Conservation (phyloP, 1,140 invertebrate genomes). For the Vanessa atalanta region DNA sequence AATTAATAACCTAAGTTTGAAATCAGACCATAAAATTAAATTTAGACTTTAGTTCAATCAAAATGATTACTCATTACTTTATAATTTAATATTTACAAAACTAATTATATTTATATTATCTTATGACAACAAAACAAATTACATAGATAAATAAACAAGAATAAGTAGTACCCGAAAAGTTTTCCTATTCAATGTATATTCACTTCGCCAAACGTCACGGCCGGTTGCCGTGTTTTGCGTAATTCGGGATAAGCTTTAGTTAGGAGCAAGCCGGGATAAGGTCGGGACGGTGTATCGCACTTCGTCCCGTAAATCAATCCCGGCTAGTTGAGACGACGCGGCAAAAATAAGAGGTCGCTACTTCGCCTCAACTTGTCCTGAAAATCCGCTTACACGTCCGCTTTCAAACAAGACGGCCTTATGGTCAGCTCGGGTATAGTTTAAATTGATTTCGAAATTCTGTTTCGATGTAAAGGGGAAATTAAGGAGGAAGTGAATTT, state of each 20-base stretch:
- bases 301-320: slow-evolving; percentile 72
- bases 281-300: slow-evolving; percentile 54
- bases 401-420: slow-evolving; percentile 47
- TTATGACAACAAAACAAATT: neutral
- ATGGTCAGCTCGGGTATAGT: slow-evolving; percentile 35
- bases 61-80: too few relatives aligned
- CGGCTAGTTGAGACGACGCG: slow-evolving; percentile 58
- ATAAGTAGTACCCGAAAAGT: neutral
- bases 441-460: slow-evolving; percentile 36
- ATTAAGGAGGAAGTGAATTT: neutral
- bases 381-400: slow-evolving; percentile 57
- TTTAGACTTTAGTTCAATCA: too few relatives aligned
- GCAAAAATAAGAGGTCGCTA: slow-evolving; percentile 64
- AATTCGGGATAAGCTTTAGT: slow-evolving; percentile 64
- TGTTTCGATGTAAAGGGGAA: neutral
- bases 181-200: neutral
- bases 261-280: slow-evolving; percentile 61
- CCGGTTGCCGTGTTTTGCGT: slow-evolving; percentile 61
- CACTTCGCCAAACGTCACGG: slow-evolving; percentile 51
- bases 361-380: slow-evolving; percentile 44
- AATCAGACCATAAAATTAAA: neutral
- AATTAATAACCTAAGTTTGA: neutral
- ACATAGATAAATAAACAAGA: neutral
- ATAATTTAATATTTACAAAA: too few relatives aligned
- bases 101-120: too few relatives aligned